These are phyloP conservation scores for Novumbra hubbsi DNA, from an alignment of 2,797 vertebrate species.

Conservation along the genomic window DNA sequence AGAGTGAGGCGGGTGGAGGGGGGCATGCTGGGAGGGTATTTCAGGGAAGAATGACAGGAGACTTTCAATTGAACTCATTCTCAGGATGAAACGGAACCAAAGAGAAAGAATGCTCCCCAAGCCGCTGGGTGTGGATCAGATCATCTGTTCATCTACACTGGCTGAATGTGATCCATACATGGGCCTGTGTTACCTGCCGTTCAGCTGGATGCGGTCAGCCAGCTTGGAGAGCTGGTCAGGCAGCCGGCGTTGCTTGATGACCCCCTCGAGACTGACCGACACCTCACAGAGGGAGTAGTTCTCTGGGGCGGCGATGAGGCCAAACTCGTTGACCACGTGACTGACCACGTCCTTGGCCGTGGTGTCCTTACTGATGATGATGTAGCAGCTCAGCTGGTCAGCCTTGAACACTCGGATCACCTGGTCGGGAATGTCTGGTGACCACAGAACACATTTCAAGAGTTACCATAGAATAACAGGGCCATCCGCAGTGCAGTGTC, in stretches of 20 bases:
- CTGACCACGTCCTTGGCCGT: slow-evolving; percentile 94
- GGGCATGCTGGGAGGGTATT: too few relatives aligned
- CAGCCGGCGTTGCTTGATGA: slow-evolving; percentile 92
- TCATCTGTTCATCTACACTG: neutral
- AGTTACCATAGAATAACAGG: neutral
- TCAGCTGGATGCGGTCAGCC: slow-evolving; percentile 95
- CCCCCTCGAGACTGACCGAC: slow-evolving; percentile 90
- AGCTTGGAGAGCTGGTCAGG: slow-evolving; percentile 95
- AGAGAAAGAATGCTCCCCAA: neutral
- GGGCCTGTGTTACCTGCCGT: slow-evolving; percentile 79
- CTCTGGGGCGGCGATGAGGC: slow-evolving; percentile 79
- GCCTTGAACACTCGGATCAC: slow-evolving; percentile 96
- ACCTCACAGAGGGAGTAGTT: slow-evolving; percentile 94
- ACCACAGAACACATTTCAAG: neutral
- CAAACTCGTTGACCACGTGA: slow-evolving; percentile 88
- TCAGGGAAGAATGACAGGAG: too few relatives aligned
- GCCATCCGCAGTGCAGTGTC: neutral
- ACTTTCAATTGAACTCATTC: neutral
- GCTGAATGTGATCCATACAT: neutral
- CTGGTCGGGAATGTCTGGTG: slow-evolving; percentile 91
- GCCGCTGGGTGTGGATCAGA: neutral
- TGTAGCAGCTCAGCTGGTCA: slow-evolving; percentile 97
- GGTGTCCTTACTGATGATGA: slow-evolving; percentile 97
- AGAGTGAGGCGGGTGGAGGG: neutral
- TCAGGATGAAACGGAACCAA: too few relatives aligned